Base-by-base conservation (phyloP, 35 echinoderm and acorn worm genomes). In the Apostichopus californicus region DNA sequence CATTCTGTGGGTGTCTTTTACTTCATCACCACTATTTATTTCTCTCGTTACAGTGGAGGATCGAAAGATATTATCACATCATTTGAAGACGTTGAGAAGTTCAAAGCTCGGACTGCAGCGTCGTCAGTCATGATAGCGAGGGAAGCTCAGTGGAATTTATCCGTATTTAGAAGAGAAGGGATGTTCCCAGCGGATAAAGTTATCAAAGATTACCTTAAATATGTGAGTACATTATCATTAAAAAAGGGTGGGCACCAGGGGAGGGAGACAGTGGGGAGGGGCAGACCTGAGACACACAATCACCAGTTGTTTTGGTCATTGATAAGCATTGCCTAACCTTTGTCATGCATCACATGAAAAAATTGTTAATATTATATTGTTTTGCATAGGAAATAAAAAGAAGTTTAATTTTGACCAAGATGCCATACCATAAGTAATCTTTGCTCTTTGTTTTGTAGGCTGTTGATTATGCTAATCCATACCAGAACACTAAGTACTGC, bases 101-200 rank as follows among this genome's bases (percentile, higher is more conserved):
- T 98, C 78, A 63, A 71, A 5, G 14, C 92, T 34, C 22, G 84
- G 68, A 95, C 92, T 1, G 92, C 85, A 78, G 86, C 94, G 4
- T 95, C 96, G 2, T 98, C 96, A 8, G 94, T 98, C 18, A 98
- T 98, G 96, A 94, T 98, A 21, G 96, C 96, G 71, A 92, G 96
- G 57, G 96, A 98, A 78, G 96, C 96, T 14, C 96, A 98, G 68
- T 98, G 96, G 96, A 95, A 98, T 63, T 84, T 86, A 5, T 98
- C 96, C 56, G 95, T 98, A 78, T 98, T 98, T 86, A 77, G 96
- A 71, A 95, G 80, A 73, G 94, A 98, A 79, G 96, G 96, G 26
- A 95, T 90, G 77, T 85, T 78, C 34, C 90, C 94, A 2, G 73
- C 78, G 34, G 83, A 92, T 0, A 86, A 90, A 28, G 94, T 98